A percentile compares a stretch with the other conserved stretches of the same genome.
These are phyloP conservation scores for Condylura cristata DNA, from an alignment of 2,113 vertebrate genomes.

Conservation along the genomic window DNA sequence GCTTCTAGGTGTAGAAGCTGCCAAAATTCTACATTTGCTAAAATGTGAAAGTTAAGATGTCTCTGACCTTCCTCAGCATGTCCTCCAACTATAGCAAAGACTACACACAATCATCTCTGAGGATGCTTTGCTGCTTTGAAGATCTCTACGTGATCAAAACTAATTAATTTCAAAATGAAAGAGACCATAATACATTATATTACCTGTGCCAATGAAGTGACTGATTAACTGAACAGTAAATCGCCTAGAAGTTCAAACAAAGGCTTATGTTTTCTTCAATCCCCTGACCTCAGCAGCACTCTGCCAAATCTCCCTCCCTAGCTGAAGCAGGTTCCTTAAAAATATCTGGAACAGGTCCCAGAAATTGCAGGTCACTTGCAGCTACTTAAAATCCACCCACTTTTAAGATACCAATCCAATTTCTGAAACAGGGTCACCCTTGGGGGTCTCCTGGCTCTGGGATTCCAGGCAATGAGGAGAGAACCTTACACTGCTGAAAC, in stretches of 20 bases:
- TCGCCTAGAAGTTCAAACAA: not conserved
- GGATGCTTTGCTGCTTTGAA: not conserved
- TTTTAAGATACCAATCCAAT: conserved; percentile 44
- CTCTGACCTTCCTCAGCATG: not conserved
- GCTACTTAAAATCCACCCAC: not conserved
- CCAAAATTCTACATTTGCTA: not conserved
- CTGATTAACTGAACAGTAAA: conserved; percentile 31
- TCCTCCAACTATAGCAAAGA: not conserved
- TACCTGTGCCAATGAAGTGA: not conserved
- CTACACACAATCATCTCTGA: not conserved
- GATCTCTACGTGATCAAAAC: conserved; percentile 9
- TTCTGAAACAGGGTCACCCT: not conserved
- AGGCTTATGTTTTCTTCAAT: conserved; percentile 23
- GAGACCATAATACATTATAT: conserved; percentile 31
- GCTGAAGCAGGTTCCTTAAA: conserved; percentile 34
- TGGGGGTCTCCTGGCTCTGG: not conserved
- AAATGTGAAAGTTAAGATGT: not conserved
- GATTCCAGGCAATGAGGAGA: not conserved
- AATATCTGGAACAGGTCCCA: conserved; percentile 42
- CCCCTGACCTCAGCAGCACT: conserved; percentile 14
- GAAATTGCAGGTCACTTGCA: conserved; percentile 54
- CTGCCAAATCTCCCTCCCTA: conserved; percentile 45
- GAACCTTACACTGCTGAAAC: not conserved
- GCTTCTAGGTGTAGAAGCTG: not conserved
- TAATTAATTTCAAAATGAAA: conserved; percentile 63